phyloP scores from a whole-genome alignment of 2,888 invertebrate species.

The Ennomos fuscantarius region DNA sequence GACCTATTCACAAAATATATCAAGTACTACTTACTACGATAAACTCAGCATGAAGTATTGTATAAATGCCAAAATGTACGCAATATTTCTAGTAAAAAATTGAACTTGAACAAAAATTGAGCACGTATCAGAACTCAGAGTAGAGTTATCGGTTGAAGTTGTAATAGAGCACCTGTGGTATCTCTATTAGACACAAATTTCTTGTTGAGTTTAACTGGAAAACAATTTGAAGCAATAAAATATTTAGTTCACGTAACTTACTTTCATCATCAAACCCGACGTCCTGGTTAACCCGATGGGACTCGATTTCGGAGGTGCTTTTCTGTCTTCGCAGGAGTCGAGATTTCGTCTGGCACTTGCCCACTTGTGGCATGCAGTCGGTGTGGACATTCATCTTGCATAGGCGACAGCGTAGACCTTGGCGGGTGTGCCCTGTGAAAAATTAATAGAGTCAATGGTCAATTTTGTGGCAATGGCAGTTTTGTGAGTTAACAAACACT shows the following conservation, averaged over 20 bases:
- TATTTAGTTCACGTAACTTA: constrained; percentile 76
- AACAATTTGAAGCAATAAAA: neutral
- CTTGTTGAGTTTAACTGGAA: neutral
- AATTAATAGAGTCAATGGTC: neutral
- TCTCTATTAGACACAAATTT: neutral
- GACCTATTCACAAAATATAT: too few relatives aligned
- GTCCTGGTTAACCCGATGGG: constrained; percentile 86
- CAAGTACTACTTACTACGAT: too few relatives aligned
- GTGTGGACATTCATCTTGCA: constrained; percentile 97
- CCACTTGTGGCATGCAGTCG: constrained; percentile 93
- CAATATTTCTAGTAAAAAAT: too few relatives aligned
- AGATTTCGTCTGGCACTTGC: constrained; percentile 94
- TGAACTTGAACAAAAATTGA: too few relatives aligned
- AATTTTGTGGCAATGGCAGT: too few relatives aligned
- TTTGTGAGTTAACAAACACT: too few relatives aligned
- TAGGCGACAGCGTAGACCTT: constrained; percentile 94
- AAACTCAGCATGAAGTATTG: too few relatives aligned
- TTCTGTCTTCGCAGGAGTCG: constrained; percentile 94
- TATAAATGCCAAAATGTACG: too few relatives aligned
- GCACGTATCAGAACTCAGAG: too few relatives aligned
- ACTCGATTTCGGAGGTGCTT: constrained; percentile 93
- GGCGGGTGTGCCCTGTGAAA: constrained; percentile 92
- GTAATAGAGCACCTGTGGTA: too few relatives aligned
- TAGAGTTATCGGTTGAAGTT: too few relatives aligned
- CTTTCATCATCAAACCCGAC: constrained; percentile 90